Base-by-base conservation (phyloP, 2,888 invertebrate species). In the Leptinotarsa tumamoca region DNA sequence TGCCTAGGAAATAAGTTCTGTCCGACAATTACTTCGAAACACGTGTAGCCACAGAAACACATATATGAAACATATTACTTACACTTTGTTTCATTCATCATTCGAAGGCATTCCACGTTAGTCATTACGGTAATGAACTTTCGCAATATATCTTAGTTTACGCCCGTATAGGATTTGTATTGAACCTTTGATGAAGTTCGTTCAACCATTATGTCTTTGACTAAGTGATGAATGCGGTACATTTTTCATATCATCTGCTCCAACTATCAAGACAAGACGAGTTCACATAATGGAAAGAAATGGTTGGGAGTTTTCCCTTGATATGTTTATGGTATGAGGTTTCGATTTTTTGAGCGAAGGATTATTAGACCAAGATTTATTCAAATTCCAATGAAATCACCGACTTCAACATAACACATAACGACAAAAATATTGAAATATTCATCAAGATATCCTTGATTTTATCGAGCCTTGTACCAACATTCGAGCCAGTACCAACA, bases 91-190 rank as follows among this genome's bases (percentile, higher is more conserved):
- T 50, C 68, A 68, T 68, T 51, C 68, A 68, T 68, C 68, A 68
- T 52, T 50, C 27, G 51, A 52, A 51, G 54, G 52, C 27, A 68
- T 52, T 68, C 68, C 68, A 33, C 27, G 52, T 68, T 54, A 27
- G 27, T 68, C 68, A 68, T 68, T 52, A 52, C 13, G 4, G 51
- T 52, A 54, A 68, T 68, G 68, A 68, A 68, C 68, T 68, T 68
- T 68, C 54, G 68, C 27, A 52, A 68, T 68, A 68, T 68, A 68
- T 68, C 51, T 63, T 43, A 63, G 63, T 63, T 63, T 63, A 33
- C 63, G 63, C 33, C 63, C 33, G n/a, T 43, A 27, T 3, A 43
- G 43, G 63, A 63, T 33, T 10, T n/a, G 63, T 63, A 63, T 33
- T 63, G 63, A 63, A 27, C 33, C 63, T 63, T 63, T 43, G 27